Conservation (phyloP, 2,888 invertebrate species). For the Troilus luridus region DNA sequence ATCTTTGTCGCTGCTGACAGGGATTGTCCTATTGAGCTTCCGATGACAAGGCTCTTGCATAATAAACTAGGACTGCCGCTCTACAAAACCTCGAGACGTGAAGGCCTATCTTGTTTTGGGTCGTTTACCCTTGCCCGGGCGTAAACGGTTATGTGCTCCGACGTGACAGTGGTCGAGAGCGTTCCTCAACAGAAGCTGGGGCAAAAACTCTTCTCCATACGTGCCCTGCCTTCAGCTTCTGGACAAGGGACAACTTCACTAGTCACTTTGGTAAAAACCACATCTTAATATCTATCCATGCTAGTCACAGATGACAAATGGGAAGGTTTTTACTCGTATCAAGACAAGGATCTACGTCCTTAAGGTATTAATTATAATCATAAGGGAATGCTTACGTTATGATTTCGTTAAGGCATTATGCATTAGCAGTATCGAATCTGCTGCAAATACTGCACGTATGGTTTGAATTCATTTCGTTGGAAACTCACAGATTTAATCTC, state of each 20-base stretch:
- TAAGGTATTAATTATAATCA: no score
- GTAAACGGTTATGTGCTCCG: slow-evolving; percentile 45
- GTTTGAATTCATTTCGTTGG: no score
- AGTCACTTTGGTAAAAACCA: slow-evolving; percentile 9
- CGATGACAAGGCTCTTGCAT: slow-evolving; percentile 18
- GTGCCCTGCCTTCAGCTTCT: background rate
- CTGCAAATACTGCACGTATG: no score
- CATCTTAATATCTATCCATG: background rate
- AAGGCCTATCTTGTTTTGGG: slow-evolving; percentile 42
- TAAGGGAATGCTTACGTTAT: no score
- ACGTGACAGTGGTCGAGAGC: slow-evolving; percentile 8
- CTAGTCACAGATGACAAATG: background rate
- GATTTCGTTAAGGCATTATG: no score
- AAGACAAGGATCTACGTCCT: no score
- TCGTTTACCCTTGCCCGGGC: slow-evolving; percentile 39
- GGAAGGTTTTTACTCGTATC: no score
- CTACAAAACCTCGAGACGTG: slow-evolving; percentile 4
- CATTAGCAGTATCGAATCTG: no score
- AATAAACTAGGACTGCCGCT: slow-evolving; percentile 31
- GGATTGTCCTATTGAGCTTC: slow-evolving; percentile 42
- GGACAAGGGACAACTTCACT: slow-evolving; percentile 30
- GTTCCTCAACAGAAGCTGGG: slow-evolving; percentile 26
- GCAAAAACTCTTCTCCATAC: slow-evolving; percentile 44
- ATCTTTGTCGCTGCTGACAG: slow-evolving; percentile 8
- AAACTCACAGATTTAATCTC: no score